Evolutionary conservation across 37 sponge, comb jelly and placozoan genomes (phyloP), one percentile per base, ranked within the genome.

Genomic region (Ianthella basta): DNA sequence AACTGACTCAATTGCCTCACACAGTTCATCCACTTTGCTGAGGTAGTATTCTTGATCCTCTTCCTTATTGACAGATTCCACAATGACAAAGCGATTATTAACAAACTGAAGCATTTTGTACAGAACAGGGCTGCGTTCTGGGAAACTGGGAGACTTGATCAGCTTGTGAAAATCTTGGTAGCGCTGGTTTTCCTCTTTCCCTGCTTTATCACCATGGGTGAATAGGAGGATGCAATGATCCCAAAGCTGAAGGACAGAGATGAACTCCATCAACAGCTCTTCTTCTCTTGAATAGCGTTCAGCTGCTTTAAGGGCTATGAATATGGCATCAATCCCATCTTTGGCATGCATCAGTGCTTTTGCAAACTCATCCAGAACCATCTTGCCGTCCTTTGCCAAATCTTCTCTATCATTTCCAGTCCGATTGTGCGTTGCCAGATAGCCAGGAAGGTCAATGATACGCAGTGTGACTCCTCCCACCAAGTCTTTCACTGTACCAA

Each of bases 301-400:
- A 30, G 35, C 32, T 30, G 70, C 70, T 35, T 30, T 69, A 18
- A 69, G 34, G 34, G 70, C 34, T 16, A 69, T 35, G 34, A n/a
- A 69, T 30, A 69, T n/a, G 18, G 34, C 70, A 69, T 69, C 70
- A 30, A 69, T 69, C 18, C 70, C 70, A 30, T 69, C 70, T 69
- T 30, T n/a, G 29, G 34, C 34, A 69, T 69, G 27, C 27, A 30
- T 6, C 18, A 69, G 34, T 18, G 70, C 70, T 30, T 69, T 69
- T 18, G 70, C 70, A 69, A 69, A 69, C 34, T 69, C 70, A 30
- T 69, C 33, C 2, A 69, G 70, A 4, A 69, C 32, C 70, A 30
- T 69, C 3, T 6, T 30, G 35, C 70, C 70, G 27, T 69, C 70
- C 34, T 69, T 69, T 18, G 34, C 33, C 34, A n/a, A 35, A 32